Evolutionary conservation across 1,140 invertebrate genomes (phyloP).

Genomic region (Drosophila punjabiensis): DNA sequence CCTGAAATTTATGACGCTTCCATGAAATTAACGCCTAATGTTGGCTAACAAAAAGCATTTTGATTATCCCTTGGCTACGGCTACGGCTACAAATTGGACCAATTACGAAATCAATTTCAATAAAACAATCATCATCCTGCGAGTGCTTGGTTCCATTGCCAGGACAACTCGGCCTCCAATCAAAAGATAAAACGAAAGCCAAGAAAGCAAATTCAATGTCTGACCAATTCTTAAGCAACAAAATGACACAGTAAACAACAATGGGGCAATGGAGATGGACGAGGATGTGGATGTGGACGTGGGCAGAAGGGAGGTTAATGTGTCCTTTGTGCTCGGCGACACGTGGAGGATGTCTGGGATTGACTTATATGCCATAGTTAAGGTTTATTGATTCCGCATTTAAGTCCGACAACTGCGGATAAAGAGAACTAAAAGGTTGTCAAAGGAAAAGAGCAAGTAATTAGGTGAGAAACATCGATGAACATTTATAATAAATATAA

Average conservation of each 20-base stretch:
- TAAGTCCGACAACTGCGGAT: not conserved
- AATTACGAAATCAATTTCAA: constrained; percentile 74
- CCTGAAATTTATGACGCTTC: not conserved
- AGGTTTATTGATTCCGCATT: constrained; percentile 32
- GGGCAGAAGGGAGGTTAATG: constrained; percentile 2
- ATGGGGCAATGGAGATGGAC: constrained; percentile 23
- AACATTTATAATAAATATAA: not conserved
- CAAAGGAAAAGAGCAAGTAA: not conserved
- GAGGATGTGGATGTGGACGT: not conserved
- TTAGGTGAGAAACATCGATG: not conserved
- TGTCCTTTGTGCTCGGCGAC: constrained; percentile 16
- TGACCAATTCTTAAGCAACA: constrained; percentile 67
- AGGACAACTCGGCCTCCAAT: constrained; percentile 36
- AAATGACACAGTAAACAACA: constrained; percentile 30
- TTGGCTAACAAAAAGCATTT: constrained; percentile 31
- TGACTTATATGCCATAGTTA: constrained; percentile 23
- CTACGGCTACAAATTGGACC: constrained; percentile 55
- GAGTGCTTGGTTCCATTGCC: constrained; percentile 26
- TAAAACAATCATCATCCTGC: constrained; percentile 43
- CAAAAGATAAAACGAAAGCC: constrained; percentile 29
- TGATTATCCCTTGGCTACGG: constrained; percentile 47
- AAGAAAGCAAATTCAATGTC: constrained; percentile 67
- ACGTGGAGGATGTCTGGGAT: constrained; percentile 31
- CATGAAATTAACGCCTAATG: constrained; percentile 29
- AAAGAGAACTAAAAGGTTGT: constrained; percentile 9